Conservation (phyloP, 2,888 invertebrate species). For the Spisula solida region DNA sequence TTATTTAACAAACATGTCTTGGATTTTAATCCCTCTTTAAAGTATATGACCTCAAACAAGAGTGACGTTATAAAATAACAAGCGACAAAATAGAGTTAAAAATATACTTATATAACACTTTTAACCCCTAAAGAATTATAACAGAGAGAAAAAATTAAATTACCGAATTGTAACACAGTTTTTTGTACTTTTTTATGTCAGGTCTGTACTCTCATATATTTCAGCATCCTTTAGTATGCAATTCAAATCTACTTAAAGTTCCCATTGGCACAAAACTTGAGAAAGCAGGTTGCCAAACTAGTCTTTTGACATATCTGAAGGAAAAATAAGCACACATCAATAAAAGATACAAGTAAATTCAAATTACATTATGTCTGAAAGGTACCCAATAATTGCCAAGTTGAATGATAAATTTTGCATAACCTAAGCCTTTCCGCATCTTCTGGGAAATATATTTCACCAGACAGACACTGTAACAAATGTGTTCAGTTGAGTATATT, state of each 20-base stretch:
- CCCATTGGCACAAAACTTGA: constrained; percentile 14
- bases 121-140: no score
- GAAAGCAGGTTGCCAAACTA: not conserved
- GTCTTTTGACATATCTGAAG: constrained; percentile 9
- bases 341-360: constrained; percentile 18
- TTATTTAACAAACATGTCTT: no score
- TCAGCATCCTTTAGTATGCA: not conserved
- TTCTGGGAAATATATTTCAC: not conserved
- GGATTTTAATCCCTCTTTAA: no score
- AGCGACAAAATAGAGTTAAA: no score
- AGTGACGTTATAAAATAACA: no score
- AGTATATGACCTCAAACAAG: no score
- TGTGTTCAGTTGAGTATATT: not conserved
- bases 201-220: not conserved
- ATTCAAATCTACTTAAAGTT: not conserved
- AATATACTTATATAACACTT: no score
- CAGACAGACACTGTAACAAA: not conserved
- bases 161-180: no score
- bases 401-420: constrained; percentile 5
- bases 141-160: no score
- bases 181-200: no score
- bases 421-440: not conserved
- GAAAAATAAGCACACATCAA: not conserved
- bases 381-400: not conserved
- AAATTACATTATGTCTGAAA: constrained; percentile 2